Percentiles rank a stretch among this genome's conserved stretches.
These are phyloP conservation scores for Tenthredo mesomela DNA, from an alignment of 2,888 invertebrate species.

Conservation along the genomic window DNA sequence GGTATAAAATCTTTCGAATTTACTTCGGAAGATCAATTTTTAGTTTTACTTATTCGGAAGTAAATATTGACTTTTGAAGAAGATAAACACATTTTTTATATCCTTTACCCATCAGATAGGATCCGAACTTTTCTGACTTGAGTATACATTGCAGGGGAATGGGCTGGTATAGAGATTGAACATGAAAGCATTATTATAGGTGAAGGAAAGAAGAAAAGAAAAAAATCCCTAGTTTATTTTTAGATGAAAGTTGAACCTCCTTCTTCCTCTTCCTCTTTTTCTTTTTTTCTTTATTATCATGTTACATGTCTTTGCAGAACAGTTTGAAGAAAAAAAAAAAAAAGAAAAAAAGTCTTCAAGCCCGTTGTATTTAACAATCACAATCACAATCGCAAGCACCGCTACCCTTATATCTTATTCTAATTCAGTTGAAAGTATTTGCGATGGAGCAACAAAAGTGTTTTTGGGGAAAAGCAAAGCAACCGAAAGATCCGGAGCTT, in stretches of 20 bases:
- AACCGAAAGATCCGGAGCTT: not conserved
- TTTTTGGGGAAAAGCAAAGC: slow-evolving; percentile 1
- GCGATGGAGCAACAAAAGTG: slow-evolving; percentile 17
- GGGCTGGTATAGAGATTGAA: not conserved
- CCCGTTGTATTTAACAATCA: not conserved
- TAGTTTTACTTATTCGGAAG: not conserved
- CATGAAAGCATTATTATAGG: not conserved
- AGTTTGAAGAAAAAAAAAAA: not conserved
- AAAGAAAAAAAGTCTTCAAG: not conserved
- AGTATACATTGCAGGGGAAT: slow-evolving; percentile 1
- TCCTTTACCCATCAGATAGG: not conserved
- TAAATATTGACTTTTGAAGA: not conserved
- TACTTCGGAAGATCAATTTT: not conserved
- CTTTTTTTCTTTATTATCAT: not conserved
- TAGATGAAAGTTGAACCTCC: not conserved
- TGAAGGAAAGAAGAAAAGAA: not conserved
- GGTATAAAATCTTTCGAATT: not conserved
- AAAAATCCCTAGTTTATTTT: not conserved
- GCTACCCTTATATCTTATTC: slow-evolving; percentile 3
- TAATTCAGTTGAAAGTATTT: slow-evolving; percentile 8
- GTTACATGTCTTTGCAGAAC: not conserved
- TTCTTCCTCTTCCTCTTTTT: not conserved
- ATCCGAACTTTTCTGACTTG: not conserved
- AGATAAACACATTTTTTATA: slow-evolving; percentile 6
- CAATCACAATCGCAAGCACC: slow-evolving; percentile 12